Evolutionary conservation across 2,797 vertebrate genomes (phyloP).

Genomic region (Tolypeutes matacus): DNA sequence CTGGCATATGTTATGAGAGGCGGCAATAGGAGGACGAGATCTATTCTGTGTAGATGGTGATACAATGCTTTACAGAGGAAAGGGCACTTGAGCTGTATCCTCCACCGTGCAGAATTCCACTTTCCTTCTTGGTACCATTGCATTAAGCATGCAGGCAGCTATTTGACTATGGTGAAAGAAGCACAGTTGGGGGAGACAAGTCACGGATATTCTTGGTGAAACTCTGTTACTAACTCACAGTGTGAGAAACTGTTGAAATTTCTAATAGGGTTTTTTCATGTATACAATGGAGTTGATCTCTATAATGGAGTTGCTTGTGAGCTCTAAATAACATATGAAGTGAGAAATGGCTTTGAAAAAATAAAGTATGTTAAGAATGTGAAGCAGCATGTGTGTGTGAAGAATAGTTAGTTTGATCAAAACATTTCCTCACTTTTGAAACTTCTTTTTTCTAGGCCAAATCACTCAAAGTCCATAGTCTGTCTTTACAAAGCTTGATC

Average conservation of each 20-base stretch:
- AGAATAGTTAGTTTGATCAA: neutral
- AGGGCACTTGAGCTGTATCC: neutral
- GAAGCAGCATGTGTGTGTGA: neutral
- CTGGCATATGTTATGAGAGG: neutral
- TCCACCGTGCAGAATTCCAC: neutral
- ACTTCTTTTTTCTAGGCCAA: neutral
- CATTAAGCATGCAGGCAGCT: neutral
- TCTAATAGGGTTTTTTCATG: neutral
- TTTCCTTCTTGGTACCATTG: neutral
- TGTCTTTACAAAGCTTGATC: neutral
- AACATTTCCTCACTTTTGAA: neutral
- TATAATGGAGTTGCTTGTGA: neutral
- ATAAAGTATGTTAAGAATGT: too few species aligned
- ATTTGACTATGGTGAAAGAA: neutral
- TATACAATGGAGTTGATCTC: neutral
- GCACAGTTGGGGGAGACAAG: neutral
- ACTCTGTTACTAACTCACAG: neutral
- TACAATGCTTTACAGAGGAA: neutral
- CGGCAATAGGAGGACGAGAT: neutral
- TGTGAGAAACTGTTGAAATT: neutral
- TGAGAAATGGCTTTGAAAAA: neutral
- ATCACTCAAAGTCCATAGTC: neutral
- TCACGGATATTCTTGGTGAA: neutral
- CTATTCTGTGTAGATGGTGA: neutral
- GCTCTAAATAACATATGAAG: neutral